These are phyloP conservation scores for Hybos culiciformis DNA, from an alignment of 2,888 invertebrate genomes.

Conservation along the genomic window DNA sequence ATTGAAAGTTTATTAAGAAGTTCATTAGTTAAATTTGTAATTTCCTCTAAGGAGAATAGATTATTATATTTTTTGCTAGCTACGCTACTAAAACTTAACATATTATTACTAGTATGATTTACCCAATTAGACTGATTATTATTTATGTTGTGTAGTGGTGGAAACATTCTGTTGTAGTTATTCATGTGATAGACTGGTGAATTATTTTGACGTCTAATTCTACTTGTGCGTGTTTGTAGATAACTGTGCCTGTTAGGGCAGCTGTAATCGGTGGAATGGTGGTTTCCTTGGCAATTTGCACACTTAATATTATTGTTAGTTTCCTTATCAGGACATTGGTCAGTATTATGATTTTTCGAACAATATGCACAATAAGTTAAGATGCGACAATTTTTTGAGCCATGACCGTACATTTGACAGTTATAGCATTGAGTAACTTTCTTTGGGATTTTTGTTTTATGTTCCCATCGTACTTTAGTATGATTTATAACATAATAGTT, in stretches of 20 bases:
- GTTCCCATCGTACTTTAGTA: background rate
- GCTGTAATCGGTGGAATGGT: background rate
- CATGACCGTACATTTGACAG: slow-evolving; percentile 3
- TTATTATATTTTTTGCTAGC: too few relatives aligned
- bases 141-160: too few relatives aligned
- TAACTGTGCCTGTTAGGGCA: background rate
- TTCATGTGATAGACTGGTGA: too few relatives aligned
- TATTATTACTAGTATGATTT: too few relatives aligned
- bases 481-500: background rate
- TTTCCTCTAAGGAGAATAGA: too few relatives aligned
- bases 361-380: slow-evolving; percentile 3
- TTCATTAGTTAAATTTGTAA: too few relatives aligned
- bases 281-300: slow-evolving; percentile 3
- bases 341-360: background rate
- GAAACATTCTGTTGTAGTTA: too few relatives aligned
- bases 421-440: slow-evolving; percentile 2
- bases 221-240: background rate
- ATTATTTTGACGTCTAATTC: background rate
- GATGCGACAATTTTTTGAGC: background rate
- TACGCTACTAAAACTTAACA: too few relatives aligned
- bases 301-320: background rate
- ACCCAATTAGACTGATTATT: too few relatives aligned
- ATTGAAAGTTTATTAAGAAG: too few relatives aligned
- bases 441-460: background rate
- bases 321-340: too few relatives aligned